Percentiles rank a stretch among this genome's conserved stretches.
These are phyloP conservation scores for Cataglyphis altisquamis DNA, from an alignment of 2,888 invertebrate genomes.

Conservation along the genomic window DNA sequence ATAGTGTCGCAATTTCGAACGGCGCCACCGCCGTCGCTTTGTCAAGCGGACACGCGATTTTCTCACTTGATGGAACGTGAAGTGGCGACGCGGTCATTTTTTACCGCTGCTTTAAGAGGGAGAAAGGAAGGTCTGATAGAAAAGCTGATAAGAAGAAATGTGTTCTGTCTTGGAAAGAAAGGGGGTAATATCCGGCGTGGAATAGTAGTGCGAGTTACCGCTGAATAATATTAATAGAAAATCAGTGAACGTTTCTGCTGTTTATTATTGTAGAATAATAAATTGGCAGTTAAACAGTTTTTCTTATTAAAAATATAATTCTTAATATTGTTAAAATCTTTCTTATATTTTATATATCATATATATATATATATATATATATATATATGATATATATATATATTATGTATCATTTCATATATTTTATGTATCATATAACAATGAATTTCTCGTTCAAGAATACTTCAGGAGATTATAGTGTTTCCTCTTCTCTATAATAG, in stretches of 20 bases:
- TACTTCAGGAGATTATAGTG: not conserved
- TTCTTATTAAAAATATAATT: not conserved
- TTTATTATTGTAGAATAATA: not conserved
- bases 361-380: not conserved
- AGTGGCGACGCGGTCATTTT: slow-evolving; percentile 43
- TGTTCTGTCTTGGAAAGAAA: slow-evolving; percentile 37
- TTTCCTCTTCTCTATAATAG: not conserved
- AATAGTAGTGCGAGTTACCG: slow-evolving; percentile 17
- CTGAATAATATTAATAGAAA: slow-evolving; percentile 1
- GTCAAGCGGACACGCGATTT: slow-evolving; percentile 58
- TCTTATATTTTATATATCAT: not conserved
- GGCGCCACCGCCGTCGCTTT: slow-evolving; percentile 42
- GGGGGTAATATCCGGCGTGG: slow-evolving; percentile 19
- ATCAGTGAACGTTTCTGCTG: not conserved
- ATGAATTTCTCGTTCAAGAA: not conserved
- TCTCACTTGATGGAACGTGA: slow-evolving; percentile 47
- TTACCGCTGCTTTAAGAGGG: slow-evolving; percentile 33
- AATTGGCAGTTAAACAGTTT: not conserved
- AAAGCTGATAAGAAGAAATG: slow-evolving; percentile 52
- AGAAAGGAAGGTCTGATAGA: slow-evolving; percentile 40
- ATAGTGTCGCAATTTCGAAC: slow-evolving; percentile 71
- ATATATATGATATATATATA: not conserved
- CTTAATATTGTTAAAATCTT: not conserved
- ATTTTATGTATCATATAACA: not conserved
- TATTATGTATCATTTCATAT: too few species aligned